These are phyloP conservation scores for Acanthurus leucopareius DNA, from an alignment of 2,797 vertebrate species.

Conservation along the genomic window DNA sequence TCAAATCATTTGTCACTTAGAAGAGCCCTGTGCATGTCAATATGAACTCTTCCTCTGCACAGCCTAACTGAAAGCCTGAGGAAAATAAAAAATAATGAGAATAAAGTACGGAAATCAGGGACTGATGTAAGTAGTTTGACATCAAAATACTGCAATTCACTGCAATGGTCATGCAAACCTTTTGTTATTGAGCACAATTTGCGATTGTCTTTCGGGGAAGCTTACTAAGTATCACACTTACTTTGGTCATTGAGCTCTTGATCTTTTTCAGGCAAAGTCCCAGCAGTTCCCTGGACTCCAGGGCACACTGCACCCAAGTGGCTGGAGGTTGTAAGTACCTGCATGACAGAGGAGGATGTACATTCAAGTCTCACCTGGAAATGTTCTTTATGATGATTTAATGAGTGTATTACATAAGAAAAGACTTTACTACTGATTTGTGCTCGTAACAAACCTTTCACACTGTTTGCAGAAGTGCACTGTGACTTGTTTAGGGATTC, in stretches of 20 bases:
- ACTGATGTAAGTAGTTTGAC: neutral
- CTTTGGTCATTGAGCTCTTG: conserved; percentile 87
- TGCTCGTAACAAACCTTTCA: conserved; percentile 87
- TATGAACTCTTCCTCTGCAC: neutral
- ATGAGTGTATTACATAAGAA: neutral
- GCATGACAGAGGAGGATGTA: neutral
- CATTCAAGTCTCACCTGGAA: neutral
- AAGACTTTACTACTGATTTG: neutral
- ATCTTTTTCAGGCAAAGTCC: conserved; percentile 96
- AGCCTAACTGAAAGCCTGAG: neutral
- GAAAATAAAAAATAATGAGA: neutral
- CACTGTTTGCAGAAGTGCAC: conserved; percentile 98
- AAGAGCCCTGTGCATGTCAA: neutral
- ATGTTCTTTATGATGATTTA: neutral
- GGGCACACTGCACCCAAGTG: conserved; percentile 93
- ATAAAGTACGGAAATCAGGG: neutral
- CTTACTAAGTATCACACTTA: no score
- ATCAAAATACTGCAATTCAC: neutral
- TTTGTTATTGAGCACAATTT: neutral
- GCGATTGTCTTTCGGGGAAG: neutral
- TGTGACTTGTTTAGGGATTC: conserved; percentile 95
- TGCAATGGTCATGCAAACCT: neutral
- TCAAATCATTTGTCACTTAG: neutral
- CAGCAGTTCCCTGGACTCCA: conserved; percentile 96
- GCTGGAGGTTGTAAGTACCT: conserved; percentile 96